Percentiles rank a stretch among this genome's conserved stretches.
Evolutionary conservation across 2,888 invertebrate species (phyloP).

Genomic region (Caenorhabditis zanzibari): DNA sequence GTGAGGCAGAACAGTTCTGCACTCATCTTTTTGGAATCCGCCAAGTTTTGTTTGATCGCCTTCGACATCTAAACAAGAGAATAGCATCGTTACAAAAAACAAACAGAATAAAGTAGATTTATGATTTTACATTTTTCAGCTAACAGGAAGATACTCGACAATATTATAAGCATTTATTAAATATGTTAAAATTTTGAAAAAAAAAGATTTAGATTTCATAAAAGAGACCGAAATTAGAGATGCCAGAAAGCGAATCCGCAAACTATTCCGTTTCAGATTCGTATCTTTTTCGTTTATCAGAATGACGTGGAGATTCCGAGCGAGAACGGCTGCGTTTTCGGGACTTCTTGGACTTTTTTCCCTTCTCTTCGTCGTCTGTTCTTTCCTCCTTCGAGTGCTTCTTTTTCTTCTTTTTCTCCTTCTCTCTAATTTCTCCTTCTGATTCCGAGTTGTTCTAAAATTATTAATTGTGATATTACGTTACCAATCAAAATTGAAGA

Average conservation of each 20-base stretch:
- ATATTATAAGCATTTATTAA: neutral
- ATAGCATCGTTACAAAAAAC: too few species aligned
- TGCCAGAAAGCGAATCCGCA: neutral
- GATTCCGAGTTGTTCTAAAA: slow-evolving; percentile 67
- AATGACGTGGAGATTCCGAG: slow-evolving; percentile 48
- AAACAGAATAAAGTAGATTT: too few species aligned
- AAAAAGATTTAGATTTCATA: neutral
- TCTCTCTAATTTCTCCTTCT: slow-evolving; percentile 69
- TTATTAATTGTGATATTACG: neutral
- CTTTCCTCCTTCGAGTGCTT: slow-evolving; percentile 63
- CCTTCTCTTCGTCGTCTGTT: slow-evolving; percentile 66
- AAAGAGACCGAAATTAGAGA: slow-evolving; percentile 19
- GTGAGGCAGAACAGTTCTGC: slow-evolving; percentile 94
- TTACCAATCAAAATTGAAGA: neutral
- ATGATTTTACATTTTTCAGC: too few species aligned
- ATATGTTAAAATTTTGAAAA: too few species aligned
- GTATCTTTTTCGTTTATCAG: slow-evolving; percentile 47
- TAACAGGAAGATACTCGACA: too few species aligned
- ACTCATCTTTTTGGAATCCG: slow-evolving; percentile 79
- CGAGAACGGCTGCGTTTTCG: slow-evolving; percentile 61
- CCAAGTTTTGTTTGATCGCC: slow-evolving; percentile 63
- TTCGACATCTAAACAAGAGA: slow-evolving; percentile 68
- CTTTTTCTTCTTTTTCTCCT: slow-evolving; percentile 72
- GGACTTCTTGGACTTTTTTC: slow-evolving; percentile 54
- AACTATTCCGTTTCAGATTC: slow-evolving; percentile 37